Conservation (phyloP, 2,888 invertebrate genomes). For the Cistogaster globosa region DNA sequence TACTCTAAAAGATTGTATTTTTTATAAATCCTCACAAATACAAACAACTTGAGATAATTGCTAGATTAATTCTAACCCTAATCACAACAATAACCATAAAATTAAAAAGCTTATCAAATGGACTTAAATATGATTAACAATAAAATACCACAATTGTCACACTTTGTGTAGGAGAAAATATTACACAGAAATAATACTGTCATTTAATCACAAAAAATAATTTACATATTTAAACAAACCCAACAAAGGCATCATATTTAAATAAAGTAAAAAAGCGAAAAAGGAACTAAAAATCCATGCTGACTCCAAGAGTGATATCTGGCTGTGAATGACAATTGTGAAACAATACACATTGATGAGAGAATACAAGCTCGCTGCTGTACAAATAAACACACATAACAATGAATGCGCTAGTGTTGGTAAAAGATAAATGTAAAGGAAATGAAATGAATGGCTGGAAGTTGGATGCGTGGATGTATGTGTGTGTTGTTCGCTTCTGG, state of each 20-base stretch:
- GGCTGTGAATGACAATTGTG: slow-evolving; percentile 67
- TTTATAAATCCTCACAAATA: too few relatives aligned
- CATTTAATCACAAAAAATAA: slow-evolving; percentile 43
- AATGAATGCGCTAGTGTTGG: slow-evolving; percentile 8
- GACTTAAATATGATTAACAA: slow-evolving; percentile 41
- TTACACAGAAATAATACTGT: background rate
- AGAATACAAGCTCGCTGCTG: slow-evolving; percentile 19
- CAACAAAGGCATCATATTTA: background rate
- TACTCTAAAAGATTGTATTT: too few relatives aligned
- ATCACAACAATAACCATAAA: slow-evolving; percentile 34
- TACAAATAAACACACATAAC: slow-evolving; percentile 1
- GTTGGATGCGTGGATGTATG: slow-evolving; percentile 1
- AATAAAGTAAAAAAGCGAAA: slow-evolving; percentile 16
- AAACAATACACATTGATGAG: slow-evolving; percentile 63
- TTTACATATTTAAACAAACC: slow-evolving; percentile 65
- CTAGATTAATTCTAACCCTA: slow-evolving; percentile 41
- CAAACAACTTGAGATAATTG: slow-evolving; percentile 16
- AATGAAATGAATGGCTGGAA: slow-evolving; percentile 19
- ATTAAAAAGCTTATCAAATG: slow-evolving; percentile 44
- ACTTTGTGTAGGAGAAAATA: slow-evolving; percentile 16
- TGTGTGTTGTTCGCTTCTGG: slow-evolving; percentile 11
- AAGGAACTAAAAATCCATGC: slow-evolving; percentile 36
- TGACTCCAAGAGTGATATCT: slow-evolving; percentile 63
- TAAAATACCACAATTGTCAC: slow-evolving; percentile 29
- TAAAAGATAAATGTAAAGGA: slow-evolving; percentile 45